Evolutionary conservation across 2,888 invertebrate genomes (phyloP).

Genomic region (Lasioglossum lativentre): DNA sequence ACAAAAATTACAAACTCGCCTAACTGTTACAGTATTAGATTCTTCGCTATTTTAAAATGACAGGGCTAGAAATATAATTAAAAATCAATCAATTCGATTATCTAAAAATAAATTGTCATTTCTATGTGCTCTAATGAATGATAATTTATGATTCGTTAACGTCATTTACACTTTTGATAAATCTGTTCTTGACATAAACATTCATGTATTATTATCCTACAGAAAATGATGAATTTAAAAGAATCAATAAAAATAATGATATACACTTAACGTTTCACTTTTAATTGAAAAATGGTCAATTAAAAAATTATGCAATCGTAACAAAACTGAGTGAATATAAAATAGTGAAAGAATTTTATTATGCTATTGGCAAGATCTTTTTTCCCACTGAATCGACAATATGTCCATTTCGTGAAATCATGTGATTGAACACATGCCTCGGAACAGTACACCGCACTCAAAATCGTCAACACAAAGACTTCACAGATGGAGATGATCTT

Average conservation of each 20-base stretch:
- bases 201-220: too few relatives aligned
- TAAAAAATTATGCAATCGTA: too few relatives aligned
- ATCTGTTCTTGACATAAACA: too few relatives aligned
- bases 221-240: neutral
- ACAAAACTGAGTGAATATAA: too few relatives aligned
- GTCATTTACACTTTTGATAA: neutral
- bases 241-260: neutral
- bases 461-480: constrained; percentile 23
- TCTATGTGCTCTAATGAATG: neutral
- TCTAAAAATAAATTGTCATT: neutral
- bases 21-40: constrained; percentile 39
- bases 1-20: constrained; percentile 34
- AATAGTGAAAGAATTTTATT: neutral
- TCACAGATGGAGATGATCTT: constrained; percentile 39
- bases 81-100: neutral
- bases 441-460: constrained; percentile 27
- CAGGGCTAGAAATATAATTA: neutral
- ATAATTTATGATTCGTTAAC: neutral
- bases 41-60: constrained; percentile 17
- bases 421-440: neutral
- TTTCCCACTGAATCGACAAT: neutral
- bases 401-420: neutral
- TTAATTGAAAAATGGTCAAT: neutral
- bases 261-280: neutral
- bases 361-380: too few relatives aligned